These are phyloP conservation scores for Psococerastis gibbosa DNA, from an alignment of 2,888 invertebrate species.

Conservation along the genomic window DNA sequence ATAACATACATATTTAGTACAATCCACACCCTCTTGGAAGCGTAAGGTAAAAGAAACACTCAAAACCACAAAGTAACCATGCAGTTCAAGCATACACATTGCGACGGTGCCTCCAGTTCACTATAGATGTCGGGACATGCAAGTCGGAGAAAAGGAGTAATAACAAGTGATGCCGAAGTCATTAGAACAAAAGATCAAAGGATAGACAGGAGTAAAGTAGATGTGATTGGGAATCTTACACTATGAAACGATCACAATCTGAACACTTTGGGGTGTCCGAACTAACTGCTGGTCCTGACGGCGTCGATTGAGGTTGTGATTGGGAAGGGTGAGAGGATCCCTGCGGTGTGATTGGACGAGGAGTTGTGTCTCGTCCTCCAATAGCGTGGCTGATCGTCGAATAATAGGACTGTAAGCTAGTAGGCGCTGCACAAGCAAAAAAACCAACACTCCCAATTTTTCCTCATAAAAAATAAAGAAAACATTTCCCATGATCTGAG, in stretches of 20 bases:
- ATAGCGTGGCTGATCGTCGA: constrained; percentile 60
- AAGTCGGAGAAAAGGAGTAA: constrained; percentile 3
- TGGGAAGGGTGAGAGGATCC: constrained; percentile 31
- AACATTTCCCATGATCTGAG: no score
- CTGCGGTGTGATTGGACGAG: constrained; percentile 34
- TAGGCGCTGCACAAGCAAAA: constrained; percentile 14
- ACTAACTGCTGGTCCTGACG: constrained; percentile 32
- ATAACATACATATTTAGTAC: no score
- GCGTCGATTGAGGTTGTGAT: constrained; percentile 32
- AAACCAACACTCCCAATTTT: no score
- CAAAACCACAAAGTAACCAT: no score
- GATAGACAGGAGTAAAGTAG: constrained; percentile 19
- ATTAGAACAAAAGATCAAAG: constrained; percentile 1
- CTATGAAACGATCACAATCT: constrained; percentile 71
- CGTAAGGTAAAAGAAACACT: no score
- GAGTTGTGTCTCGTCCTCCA: constrained; percentile 40
- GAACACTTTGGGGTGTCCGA: constrained; percentile 49
- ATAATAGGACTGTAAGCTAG: constrained; percentile 32
- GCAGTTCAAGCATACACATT: no score
- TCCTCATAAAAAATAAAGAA: no score
- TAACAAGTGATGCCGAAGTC: no score
- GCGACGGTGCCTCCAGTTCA: no score
- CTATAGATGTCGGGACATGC: no score
- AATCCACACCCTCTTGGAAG: no score
- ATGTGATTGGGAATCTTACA: constrained; percentile 39